Conservation (phyloP, 2,113 vertebrate species). For the Myrmecobius fasciatus region DNA sequence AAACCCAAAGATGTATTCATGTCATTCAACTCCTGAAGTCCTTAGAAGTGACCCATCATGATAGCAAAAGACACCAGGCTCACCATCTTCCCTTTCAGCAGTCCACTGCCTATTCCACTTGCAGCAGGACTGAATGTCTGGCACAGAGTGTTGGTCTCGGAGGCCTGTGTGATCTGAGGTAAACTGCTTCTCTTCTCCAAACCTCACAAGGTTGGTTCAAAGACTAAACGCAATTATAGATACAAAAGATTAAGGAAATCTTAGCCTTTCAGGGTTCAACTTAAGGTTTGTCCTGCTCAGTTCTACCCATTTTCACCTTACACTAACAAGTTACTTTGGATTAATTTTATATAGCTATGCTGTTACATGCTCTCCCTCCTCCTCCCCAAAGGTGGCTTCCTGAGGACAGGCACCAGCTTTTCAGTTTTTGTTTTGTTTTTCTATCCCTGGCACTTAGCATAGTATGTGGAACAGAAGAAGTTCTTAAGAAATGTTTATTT, state of each 20-base stretch:
- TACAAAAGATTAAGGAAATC: not conserved
- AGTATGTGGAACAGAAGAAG: not conserved
- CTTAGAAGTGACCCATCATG: not conserved
- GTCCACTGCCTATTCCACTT: not conserved
- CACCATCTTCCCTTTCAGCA: slow-evolving; percentile 19
- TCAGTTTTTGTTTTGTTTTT: not conserved
- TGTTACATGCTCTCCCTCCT: not conserved
- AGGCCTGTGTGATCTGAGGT: not conserved
- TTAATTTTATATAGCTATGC: not conserved
- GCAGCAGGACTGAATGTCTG: not conserved
- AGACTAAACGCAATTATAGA: not conserved
- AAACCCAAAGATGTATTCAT: not conserved
- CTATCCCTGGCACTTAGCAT: not conserved
- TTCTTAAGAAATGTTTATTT: not conserved
- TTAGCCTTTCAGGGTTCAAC: not conserved
- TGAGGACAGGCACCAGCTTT: not conserved
- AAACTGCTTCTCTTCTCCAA: not conserved
- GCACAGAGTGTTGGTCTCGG: not conserved
- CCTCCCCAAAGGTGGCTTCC: no score
- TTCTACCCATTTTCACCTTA: not conserved
- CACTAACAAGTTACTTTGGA: not conserved
- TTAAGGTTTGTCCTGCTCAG: not conserved
- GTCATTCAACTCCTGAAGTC: slow-evolving; percentile 30
- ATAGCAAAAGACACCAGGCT: not conserved
- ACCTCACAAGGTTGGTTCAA: not conserved